Percentiles rank a stretch among this genome's conserved stretches.
These are phyloP conservation scores for Belonocnema kinseyi DNA, from an alignment of 1,140 invertebrate species.

Conservation along the genomic window DNA sequence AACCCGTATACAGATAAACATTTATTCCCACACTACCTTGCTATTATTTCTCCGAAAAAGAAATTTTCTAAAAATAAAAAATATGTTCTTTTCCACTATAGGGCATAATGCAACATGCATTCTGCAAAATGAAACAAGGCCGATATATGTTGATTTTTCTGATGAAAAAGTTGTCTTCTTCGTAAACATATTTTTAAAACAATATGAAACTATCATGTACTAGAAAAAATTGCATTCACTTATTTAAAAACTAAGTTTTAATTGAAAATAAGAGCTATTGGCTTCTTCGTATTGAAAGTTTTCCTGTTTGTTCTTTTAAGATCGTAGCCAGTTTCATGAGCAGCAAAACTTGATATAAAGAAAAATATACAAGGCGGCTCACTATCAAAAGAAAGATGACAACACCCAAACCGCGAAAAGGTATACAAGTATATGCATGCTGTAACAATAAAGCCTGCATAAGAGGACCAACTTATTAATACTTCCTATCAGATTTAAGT, in stretches of 20 bases:
- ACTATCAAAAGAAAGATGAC: conserved; percentile 39
- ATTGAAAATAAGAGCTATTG: too few species aligned
- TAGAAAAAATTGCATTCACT: background rate
- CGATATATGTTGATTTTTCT: conserved; percentile 17
- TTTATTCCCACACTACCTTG: conserved; percentile 29
- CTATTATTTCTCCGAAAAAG: conserved; percentile 18
- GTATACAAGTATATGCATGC: background rate
- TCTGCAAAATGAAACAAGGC: conserved; percentile 5
- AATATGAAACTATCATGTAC: background rate
- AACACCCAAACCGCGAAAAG: conserved; percentile 44
- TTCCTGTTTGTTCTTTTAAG: conserved; percentile 59
- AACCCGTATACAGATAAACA: conserved; percentile 25
- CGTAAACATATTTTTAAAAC: background rate
- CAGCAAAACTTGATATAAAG: conserved; percentile 55
- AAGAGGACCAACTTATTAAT: conserved; percentile 33
- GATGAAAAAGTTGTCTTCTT: conserved; percentile 6
- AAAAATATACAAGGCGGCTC: conserved; percentile 60
- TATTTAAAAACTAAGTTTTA: background rate
- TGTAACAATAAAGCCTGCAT: background rate
- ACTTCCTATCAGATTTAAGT: conserved; percentile 2
- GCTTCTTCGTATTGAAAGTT: background rate
- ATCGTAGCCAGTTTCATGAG: conserved; percentile 55
- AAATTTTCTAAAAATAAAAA: conserved; percentile 18
- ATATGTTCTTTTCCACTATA: background rate
- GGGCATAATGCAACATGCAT: background rate